Conservation (phyloP, 2,888 invertebrate genomes). For the Cephalotes varians region DNA sequence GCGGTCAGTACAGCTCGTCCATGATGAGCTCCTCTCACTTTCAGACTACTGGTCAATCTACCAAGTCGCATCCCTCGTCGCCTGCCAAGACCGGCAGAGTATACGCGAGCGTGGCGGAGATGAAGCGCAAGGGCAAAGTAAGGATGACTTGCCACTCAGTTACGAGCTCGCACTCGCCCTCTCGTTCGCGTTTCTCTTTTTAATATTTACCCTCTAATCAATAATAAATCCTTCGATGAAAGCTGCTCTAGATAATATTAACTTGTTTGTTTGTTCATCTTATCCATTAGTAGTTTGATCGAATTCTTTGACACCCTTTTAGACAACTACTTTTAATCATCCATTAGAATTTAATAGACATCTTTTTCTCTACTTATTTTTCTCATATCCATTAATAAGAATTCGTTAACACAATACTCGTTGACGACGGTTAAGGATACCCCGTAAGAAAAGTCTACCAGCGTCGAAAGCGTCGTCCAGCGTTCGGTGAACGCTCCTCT, state of each 20-base stretch:
- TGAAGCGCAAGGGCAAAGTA: constrained; percentile 95
- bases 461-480: constrained; percentile 27
- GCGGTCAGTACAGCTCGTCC: constrained; percentile 85
- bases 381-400: constrained; percentile 10
- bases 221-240: constrained; percentile 12
- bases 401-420: background rate
- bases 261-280: constrained; percentile 33
- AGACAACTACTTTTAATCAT: constrained; percentile 15
- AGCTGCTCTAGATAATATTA: constrained; percentile 33
- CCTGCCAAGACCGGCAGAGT: constrained; percentile 91
- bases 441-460: constrained; percentile 40
- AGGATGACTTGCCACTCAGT: constrained; percentile 71
- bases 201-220: constrained; percentile 19
- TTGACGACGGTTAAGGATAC: constrained; percentile 29
- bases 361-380: constrained; percentile 32
- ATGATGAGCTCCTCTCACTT: constrained; percentile 92
- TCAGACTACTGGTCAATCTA: constrained; percentile 87
- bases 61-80: constrained; percentile 89
- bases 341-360: constrained; percentile 19
- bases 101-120: constrained; percentile 97
- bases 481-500: constrained; percentile 75
- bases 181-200: constrained; percentile 45
- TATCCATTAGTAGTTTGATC: constrained; percentile 39
- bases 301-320: constrained; percentile 2
- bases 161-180: constrained; percentile 42